phyloP scores from a whole-genome alignment of 2,113 vertebrate genomes.

The Pholis gunnellus region DNA sequence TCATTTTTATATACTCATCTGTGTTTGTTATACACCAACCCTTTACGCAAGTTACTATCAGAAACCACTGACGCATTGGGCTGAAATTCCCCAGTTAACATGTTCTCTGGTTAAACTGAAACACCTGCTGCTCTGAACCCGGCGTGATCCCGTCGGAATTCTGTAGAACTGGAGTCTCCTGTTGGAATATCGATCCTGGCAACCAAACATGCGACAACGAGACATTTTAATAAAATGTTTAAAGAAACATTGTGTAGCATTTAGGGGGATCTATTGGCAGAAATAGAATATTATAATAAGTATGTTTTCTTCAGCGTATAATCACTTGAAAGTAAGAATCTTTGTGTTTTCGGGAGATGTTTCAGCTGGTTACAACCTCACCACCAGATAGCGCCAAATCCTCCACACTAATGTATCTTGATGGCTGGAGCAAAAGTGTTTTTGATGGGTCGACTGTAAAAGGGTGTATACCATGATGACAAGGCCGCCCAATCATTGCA shows the following conservation, averaged over 20 bases:
- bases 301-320: too few relatives aligned
- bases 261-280: neutral
- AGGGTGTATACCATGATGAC: neutral
- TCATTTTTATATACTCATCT: neutral
- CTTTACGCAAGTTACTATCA: neutral
- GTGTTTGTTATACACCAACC: neutral
- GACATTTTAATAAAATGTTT: too few relatives aligned
- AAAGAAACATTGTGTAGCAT: neutral
- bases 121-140: neutral
- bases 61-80: neutral
- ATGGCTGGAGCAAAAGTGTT: neutral
- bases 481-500: conserved; percentile 17
- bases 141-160: neutral
- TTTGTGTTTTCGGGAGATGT: too few relatives aligned
- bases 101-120: neutral
- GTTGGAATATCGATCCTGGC: neutral
- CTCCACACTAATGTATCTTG: neutral
- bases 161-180: neutral
- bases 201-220: neutral
- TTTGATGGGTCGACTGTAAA: neutral
- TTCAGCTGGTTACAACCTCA: too few relatives aligned
- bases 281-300: too few relatives aligned
- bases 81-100: neutral
- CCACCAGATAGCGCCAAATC: neutral
- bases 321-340: too few relatives aligned